Evolutionary conservation across 2,797 vertebrate genomes (phyloP).

Genomic region (Acropternis orthonyx): DNA sequence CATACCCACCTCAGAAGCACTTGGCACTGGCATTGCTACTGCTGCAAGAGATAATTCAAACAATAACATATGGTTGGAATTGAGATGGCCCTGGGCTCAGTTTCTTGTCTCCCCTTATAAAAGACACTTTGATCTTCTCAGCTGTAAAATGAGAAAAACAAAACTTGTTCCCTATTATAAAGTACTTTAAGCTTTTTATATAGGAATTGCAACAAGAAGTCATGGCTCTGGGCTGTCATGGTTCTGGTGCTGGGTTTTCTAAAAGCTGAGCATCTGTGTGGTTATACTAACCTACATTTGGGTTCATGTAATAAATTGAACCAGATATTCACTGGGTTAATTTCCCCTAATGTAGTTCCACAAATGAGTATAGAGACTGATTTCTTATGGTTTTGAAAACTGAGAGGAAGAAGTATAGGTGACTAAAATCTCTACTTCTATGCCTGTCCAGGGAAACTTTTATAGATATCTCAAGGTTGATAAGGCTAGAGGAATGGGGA

Average conservation of each 20-base stretch:
- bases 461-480: background rate
- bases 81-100: background rate
- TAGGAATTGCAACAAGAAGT: background rate
- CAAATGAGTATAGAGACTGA: background rate
- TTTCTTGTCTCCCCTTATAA: background rate
- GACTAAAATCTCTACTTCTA: background rate
- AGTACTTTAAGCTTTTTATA: background rate
- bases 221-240: background rate
- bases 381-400: background rate
- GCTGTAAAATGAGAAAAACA: background rate
- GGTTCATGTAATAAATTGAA: background rate
- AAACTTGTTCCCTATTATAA: background rate
- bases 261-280: background rate
- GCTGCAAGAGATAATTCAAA: constrained; percentile 9
- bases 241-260: background rate
- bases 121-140: background rate
- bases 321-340: background rate
- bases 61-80: background rate
- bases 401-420: background rate
- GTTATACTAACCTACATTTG: background rate
- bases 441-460: background rate
- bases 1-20: background rate
- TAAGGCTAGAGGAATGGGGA: background rate
- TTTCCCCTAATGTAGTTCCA: background rate
- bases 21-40: background rate